Evolutionary conservation across 2,888 invertebrate genomes (phyloP).

Genomic region (Eutolmus rufibarbis): DNA sequence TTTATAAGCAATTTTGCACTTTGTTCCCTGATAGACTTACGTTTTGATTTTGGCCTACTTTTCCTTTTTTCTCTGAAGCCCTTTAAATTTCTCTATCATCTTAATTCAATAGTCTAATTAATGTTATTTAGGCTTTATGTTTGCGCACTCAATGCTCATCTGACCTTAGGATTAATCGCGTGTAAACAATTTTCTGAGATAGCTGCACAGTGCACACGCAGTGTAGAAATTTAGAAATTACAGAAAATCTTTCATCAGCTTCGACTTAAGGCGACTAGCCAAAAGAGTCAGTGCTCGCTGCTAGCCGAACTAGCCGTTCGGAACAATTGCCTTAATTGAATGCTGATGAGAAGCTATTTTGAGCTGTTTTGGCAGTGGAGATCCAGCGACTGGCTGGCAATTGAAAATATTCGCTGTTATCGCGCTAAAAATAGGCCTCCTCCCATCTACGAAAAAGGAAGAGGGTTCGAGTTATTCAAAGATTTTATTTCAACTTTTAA

Average conservation of each 20-base stretch:
- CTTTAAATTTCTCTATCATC: background rate
- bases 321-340: background rate
- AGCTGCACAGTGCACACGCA: too few species aligned
- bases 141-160: background rate
- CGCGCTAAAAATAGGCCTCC: background rate
- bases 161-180: background rate
- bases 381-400: background rate
- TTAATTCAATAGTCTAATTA: background rate
- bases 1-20: too few species aligned
- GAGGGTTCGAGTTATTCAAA: background rate
- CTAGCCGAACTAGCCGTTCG: background rate
- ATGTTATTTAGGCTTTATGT: background rate
- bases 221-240: background rate
- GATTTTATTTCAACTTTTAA: constrained; percentile 34
- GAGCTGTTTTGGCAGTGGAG: background rate
- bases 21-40: too few species aligned
- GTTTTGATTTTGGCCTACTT: too few species aligned
- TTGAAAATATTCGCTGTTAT: background rate
- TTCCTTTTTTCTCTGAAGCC: too few species aligned
- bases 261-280: background rate
- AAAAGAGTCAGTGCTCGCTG: background rate
- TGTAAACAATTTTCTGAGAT: background rate
- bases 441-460: background rate
- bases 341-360: background rate
- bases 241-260: background rate